These are phyloP conservation scores for Pyrgilauda ruficollis DNA, from an alignment of 2,113 vertebrate genomes.

Conservation along the genomic window DNA sequence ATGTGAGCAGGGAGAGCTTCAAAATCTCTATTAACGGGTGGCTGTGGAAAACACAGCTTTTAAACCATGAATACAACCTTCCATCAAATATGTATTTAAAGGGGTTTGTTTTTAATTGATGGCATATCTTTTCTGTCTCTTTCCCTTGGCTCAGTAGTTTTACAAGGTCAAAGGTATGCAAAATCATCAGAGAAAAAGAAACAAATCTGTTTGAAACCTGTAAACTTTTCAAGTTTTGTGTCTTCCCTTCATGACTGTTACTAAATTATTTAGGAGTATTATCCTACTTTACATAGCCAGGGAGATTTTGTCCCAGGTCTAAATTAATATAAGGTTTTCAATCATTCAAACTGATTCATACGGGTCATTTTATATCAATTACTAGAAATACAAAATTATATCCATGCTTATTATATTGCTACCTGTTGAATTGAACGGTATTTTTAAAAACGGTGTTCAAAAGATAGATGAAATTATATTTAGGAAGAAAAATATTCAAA, in stretches of 20 bases:
- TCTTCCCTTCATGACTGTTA: neutral
- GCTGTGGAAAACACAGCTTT: neutral
- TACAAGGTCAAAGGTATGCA: neutral
- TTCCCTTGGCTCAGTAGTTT: neutral
- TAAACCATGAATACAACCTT: neutral
- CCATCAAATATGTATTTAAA: neutral
- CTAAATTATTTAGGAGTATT: neutral
- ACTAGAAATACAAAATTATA: neutral
- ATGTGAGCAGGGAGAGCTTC: neutral
- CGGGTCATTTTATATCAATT: constrained; percentile 4
- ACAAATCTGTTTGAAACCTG: neutral
- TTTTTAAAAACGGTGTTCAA: neutral
- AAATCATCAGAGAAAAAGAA: neutral
- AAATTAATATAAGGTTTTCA: constrained; percentile 22
- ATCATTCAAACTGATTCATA: constrained; percentile 20
- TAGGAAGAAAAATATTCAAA: neutral
- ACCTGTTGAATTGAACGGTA: neutral
- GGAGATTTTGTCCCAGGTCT: constrained; percentile 4
- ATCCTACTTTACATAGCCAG: constrained; percentile 30
- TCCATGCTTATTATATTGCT: neutral
- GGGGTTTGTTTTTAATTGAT: neutral
- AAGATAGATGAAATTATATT: neutral
- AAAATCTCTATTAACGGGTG: neutral
- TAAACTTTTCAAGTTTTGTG: neutral
- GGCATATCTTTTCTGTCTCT: neutral